Base-by-base conservation (phyloP, 2,797 vertebrate species). In the Petrocephalus sullivani region DNA sequence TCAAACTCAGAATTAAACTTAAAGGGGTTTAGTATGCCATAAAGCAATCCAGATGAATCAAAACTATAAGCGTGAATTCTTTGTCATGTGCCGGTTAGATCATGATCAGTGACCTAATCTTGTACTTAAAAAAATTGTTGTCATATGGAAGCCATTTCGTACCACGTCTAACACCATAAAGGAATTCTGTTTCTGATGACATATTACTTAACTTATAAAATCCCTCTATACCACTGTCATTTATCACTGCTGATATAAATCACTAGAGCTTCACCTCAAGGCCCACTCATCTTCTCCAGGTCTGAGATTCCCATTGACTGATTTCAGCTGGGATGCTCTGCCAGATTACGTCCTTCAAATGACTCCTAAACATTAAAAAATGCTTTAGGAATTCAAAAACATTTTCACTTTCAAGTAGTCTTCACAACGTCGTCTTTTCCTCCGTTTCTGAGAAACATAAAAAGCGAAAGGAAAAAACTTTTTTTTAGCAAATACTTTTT, bases 161-260 rank as follows among this genome's bases (percentile, higher is more conserved):
- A 54, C 53, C 14, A 28, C 5, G 53, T 85, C 54, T 23, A 57
- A 41, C 12, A n/a, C 23, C 21, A 85, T 85, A 37, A 37, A 57
- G 54, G 28, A 58, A 57, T 33, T 57, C 53, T 37, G 28, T 58
- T 57, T 41, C 51, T 85, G 10, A 19, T 56, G 51, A 85, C 51
- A 85, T 10, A 53, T 85, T 57, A 57, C 83, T 85, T 53, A 53
- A 83, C 28, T 33, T 57, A 57, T 7, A 7, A 85, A 84, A 84
- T 57, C 16, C 56, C 56, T 85, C 84, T 57, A 2, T 37, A 58
- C 84, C 53, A 37, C 84, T 37, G 41, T 58, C 84, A 85, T 57
- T 58, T 23, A 85, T 85, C 54, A 58, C 16, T n/a, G 21, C 23
- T 57, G 23, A 58, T 85, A 85, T 60, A 85, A 85, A 58, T 85